A percentile compares a stretch with the other conserved stretches of the same genome.
Conservation (phyloP, 2,113 vertebrate species). For the Catharus bicknelli region DNA sequence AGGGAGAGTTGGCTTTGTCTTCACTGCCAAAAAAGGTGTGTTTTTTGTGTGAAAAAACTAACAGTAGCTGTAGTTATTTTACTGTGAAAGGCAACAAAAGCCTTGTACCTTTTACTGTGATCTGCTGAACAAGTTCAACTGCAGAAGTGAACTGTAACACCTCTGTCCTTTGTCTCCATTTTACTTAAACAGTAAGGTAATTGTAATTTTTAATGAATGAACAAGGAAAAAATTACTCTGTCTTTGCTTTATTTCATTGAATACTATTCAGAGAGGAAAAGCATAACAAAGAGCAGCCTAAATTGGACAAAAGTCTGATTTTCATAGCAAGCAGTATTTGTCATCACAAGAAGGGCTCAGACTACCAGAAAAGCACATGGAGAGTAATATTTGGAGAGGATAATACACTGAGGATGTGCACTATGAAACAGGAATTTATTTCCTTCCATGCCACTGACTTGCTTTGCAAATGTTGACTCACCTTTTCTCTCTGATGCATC, state of each 20-base stretch:
- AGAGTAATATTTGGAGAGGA: not conserved
- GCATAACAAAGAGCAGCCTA: not conserved
- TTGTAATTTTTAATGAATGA: not conserved
- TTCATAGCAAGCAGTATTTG: not conserved
- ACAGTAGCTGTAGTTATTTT: not conserved
- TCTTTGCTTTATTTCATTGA: not conserved
- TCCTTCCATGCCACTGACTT: not conserved
- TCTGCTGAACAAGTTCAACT: not conserved
- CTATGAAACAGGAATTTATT: not conserved
- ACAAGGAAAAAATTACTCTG: not conserved
- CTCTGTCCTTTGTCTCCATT: not conserved
- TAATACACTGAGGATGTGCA: not conserved
- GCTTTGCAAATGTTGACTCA: not conserved
- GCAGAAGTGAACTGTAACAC: not conserved
- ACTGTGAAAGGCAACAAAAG: not conserved
- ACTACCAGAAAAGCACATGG: not conserved
- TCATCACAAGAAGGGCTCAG: not conserved
- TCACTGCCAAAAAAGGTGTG: slow-evolving; percentile 34
- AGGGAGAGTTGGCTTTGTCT: slow-evolving; percentile 48
- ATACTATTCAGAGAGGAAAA: not conserved
- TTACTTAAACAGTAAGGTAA: not conserved
- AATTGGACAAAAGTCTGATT: not conserved
- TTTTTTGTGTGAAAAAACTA: not conserved
- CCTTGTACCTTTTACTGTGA: not conserved
- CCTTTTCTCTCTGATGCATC: not conserved